Evolutionary conservation across 2,888 invertebrate species (phyloP), one percentile per base, ranked within the genome.

Genomic region (Lycocerus yunnanus): DNA sequence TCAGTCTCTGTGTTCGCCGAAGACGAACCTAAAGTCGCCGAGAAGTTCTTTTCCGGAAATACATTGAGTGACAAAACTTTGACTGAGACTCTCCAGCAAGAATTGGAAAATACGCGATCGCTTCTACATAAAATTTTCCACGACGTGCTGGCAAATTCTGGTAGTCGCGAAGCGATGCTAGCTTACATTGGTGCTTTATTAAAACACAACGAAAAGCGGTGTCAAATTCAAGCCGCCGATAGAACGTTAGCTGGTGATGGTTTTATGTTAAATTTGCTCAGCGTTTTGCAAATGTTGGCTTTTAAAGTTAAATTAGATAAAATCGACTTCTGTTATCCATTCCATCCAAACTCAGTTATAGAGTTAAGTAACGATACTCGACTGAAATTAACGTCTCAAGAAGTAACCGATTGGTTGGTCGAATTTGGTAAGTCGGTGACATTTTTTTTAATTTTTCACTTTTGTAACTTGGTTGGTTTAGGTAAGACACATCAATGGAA

Each of bases 181-280:
- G 90, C 91, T 73, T 98, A 94, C 87, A 90, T 99, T 72, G 92
- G 94, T 0, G 90, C 92, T 69, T 88, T 97, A 9, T 86, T 99
- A 71, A 91, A 91, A 75, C 88, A 92, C 81, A 99, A 99, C 84
- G 93, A 95, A 81, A 95, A 96, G 78, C 90, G 97, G 58, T 92
- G 96, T 1, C 98, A 98, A 86, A 90, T 98, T 81, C 97, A 96
- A 85, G 94, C 93, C 27, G 97, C 97, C 85, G 96, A 97, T 83
- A 90, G 94, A 73, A 90, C 94, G 1, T 89, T 97, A 0, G 96
- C 97, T 11, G 95, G 96, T 5, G 98, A 99, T 86, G 98, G 98
- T 0, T 97, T 97, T 87, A 96, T 98, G 94, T 89, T 98, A 81
- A 99, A 99, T 89, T 88, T 98, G 15, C 91, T 98, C 82, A 94